Base-by-base conservation (phyloP, 2,113 vertebrate genomes). In the Heloderma charlesbogerti region DNA sequence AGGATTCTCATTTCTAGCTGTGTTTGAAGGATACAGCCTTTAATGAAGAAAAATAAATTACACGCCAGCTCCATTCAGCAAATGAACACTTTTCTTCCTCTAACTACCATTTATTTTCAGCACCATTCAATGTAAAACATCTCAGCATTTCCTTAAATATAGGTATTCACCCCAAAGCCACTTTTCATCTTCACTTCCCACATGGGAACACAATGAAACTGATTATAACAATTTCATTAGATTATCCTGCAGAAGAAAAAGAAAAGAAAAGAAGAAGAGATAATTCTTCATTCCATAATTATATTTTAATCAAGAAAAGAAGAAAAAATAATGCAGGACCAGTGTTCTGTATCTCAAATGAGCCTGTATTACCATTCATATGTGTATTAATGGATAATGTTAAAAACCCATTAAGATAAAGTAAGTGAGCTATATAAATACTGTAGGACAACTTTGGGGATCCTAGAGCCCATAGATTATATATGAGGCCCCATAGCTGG, bases 11-110 rank as follows among this genome's bases (percentile, higher is more conserved):
- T 96, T 96, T 95, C 89, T 90, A 93, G 88, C 75, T 93, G 82
- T 87, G 91, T 95, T 97, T 96, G 60, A 96, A 97, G 88, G 94
- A 96, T 97, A 95, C 96, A 92, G 94, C 94, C 88, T 95, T 93
- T 97, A 96, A 97, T 95, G 94, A 96, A 97, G 91, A 97, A 96
- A 97, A 97, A 97, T 96, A 97, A 96, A 96, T 97, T 96, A 83
- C 94, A 90, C 77, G 90, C 90, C 74, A 10, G 94, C 92, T 96
- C 93, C 93, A 93, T 95, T 97, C 96, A 96, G 80, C 95, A 94
- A 96, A 96, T 95, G 97, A 97, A 92, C 94, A 95, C 92, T 97
- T 97, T 96, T 92, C 87, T 92, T 90, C 87, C 93, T 89, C 89
- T 87, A 95, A 91, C 94, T 94, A 93, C 92, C 94, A 94, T 97